Evolutionary conservation across 2,888 invertebrate species (phyloP).

Genomic region (Synanthedon formicaeformis): DNA sequence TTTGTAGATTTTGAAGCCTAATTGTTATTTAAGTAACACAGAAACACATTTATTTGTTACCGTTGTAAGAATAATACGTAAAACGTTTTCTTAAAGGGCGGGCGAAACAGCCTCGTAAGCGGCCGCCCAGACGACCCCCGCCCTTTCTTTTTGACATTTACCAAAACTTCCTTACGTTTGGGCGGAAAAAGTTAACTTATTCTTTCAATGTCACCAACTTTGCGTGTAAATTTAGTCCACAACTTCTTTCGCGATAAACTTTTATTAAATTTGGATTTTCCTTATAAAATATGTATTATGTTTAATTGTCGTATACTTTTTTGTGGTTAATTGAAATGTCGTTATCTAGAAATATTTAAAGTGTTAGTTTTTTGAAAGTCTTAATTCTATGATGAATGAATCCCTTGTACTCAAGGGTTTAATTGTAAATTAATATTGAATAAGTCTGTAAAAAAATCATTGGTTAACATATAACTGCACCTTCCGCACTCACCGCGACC

Average conservation of each 20-base stretch:
- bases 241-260: no score
- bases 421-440: slow-evolving; percentile 10
- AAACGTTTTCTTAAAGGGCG: slow-evolving; percentile 19
- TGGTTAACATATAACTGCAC: slow-evolving; percentile 51
- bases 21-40: no score
- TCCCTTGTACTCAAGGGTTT: not conserved
- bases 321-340: no score
- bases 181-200: slow-evolving; percentile 51
- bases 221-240: slow-evolving; percentile 5
- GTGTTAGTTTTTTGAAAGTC: not conserved
- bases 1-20: no score
- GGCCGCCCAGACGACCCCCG: slow-evolving; percentile 43
- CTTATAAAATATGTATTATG: no score
- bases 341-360: not conserved
- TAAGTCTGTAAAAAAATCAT: slow-evolving; percentile 15
- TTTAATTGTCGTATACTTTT: no score
- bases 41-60: no score
- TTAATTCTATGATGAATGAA: not conserved
- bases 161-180: slow-evolving; percentile 40
- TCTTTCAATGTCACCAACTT: slow-evolving; percentile 49
- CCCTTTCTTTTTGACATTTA: slow-evolving; percentile 61
- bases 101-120: slow-evolving; percentile 29
- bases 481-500: slow-evolving; percentile 91
- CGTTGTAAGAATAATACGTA: no score
- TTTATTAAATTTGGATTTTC: no score